Evolutionary conservation across 2,113 vertebrate genomes (phyloP).

Genomic region (Calyptommatus sinebrachiatus): DNA sequence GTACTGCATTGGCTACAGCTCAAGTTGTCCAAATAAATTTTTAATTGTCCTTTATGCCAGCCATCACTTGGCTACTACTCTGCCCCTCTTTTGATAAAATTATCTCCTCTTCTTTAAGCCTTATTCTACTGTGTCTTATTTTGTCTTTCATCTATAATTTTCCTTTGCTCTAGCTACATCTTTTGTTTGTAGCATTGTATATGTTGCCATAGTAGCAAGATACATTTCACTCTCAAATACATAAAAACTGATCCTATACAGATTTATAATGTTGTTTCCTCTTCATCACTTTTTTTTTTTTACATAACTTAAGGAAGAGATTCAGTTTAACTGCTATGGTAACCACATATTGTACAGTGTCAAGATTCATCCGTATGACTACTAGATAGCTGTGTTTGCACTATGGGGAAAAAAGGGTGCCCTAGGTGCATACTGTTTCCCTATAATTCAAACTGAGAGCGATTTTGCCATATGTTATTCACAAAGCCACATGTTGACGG

Average conservation of each 20-base stretch:
- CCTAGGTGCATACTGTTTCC: no score
- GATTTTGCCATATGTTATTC: no score
- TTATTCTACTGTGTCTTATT: neutral
- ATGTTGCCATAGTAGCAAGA: constrained; percentile 3
- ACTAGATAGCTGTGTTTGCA: no score
- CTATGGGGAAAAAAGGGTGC: no score
- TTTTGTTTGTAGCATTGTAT: neutral
- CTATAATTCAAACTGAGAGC: no score
- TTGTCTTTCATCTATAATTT: neutral
- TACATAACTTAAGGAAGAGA: neutral
- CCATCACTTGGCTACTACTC: neutral
- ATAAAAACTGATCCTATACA: neutral
- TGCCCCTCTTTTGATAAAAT: neutral
- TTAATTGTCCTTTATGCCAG: neutral
- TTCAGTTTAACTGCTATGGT: neutral
- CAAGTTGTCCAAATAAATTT: neutral
- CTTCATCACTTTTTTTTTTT: no score
- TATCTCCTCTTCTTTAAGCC: neutral
- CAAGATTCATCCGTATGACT: no score
- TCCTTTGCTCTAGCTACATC: neutral
- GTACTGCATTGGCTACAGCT: neutral
- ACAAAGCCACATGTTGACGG: no score
- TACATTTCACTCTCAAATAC: neutral
- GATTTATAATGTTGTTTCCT: neutral
- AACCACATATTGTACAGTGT: neutral